Evolutionary conservation across 2,797 vertebrate genomes (phyloP).

Genomic region (Argyrosomus regius): DNA sequence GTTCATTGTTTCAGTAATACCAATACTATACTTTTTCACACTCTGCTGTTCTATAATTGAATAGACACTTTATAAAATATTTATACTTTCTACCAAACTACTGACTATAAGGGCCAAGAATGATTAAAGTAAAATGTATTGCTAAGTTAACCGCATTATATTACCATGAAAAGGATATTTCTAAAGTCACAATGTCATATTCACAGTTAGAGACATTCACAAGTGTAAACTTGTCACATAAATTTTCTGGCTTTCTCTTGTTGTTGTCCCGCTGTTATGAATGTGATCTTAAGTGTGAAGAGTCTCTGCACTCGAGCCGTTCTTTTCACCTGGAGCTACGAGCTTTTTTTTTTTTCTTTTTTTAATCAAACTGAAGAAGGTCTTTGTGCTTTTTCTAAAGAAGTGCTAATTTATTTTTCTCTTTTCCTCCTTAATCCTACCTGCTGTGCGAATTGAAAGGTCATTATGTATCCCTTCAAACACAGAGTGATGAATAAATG

Average conservation of each 20-base stretch:
- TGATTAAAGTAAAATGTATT: no score
- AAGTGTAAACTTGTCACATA: no score
- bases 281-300: neutral
- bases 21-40: neutral
- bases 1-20: neutral
- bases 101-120: no score
- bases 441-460: conserved; percentile 50
- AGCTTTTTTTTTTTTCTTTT: neutral
- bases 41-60: neutral
- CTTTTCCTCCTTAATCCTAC: conserved; percentile 43
- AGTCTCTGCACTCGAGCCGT: conserved; percentile 5
- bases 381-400: conserved; percentile 48
- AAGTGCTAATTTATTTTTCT: conserved; percentile 43
- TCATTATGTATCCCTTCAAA: conserved; percentile 59
- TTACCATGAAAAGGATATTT: no score
- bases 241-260: no score
- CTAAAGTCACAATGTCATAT: no score
- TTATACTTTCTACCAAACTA: no score
- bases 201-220: no score
- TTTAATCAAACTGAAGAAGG: conserved; percentile 26
- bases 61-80: no score
- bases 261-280: no score
- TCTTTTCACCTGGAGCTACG: conserved; percentile 7
- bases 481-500: conserved; percentile 56
- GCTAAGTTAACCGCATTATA: no score